Base-by-base conservation (phyloP, 2,113 vertebrate genomes). In the Ochotona princeps region DNA sequence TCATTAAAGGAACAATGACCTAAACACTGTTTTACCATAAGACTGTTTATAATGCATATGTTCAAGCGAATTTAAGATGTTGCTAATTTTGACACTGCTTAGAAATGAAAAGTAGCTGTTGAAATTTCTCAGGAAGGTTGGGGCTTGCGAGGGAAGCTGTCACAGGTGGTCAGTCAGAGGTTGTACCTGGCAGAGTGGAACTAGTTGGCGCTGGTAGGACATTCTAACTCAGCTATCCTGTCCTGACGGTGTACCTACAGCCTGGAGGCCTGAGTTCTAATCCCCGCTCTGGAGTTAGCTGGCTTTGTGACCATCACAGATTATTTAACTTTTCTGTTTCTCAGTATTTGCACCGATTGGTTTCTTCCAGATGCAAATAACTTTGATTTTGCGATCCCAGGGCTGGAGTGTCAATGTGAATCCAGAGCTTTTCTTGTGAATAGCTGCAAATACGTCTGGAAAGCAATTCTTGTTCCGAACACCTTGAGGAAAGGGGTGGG, bases 71-170 rank as follows among this genome's bases (percentile, higher is more conserved):
- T 14, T 57, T 15, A 57, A 57, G 54, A 18, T 13, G 18, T 18
- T 57, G 54, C 15, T 57, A 13, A 66, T 70, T 57, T 60, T 38
- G 51, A 49, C 8, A 60, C 72, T 92, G 54, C 47, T 87, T 92
- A 28, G 47, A 78, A 90, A 76, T 80, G 57, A 84, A 66, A 84
- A 94, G 49, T 90, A 26, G 78, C 54, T 88, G 51, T 92, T 96
- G 51, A 83, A 87, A 70, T 92, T 92, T 78, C 28, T 80, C 75
- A 44, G 61, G 69, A 25, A 65, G 23, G 60, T 57, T 80, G 20
- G 21, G 13, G 47, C 70, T 83, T 72, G 47, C 66, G 23, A 23
- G 87, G 54, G 54, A 72, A 69, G 80, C 15, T 79, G 75, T 87
- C 26, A 84, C 23, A 72, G 72, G 30, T 87, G 21, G 76, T 69